phyloP scores from a whole-genome alignment of 2,113 vertebrate genomes.

The Chauna torquata region DNA sequence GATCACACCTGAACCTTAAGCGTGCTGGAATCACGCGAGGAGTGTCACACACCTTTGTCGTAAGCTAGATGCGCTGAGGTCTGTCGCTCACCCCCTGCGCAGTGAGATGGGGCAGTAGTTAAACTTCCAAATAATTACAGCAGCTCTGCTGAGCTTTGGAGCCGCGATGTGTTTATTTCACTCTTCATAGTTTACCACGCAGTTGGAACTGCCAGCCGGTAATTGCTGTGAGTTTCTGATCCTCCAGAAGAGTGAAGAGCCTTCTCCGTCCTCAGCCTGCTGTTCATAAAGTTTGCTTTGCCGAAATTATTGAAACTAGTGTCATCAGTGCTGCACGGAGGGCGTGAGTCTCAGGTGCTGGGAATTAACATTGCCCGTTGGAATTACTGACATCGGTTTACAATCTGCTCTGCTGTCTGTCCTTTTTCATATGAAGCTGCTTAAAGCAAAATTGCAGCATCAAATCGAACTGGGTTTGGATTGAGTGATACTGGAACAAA shows the following conservation, averaged over 20 bases:
- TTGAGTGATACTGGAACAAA: constrained; percentile 28
- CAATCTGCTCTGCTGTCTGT: background rate
- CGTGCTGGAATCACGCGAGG: background rate
- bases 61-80: fast-evolving
- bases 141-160: background rate
- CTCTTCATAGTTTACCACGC: background rate
- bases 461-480: background rate
- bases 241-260: constrained; percentile 1
- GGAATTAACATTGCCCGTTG: background rate
- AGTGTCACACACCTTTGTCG: fast-evolving
- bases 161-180: background rate
- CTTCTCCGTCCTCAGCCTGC: background rate
- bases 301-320: background rate
- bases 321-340: background rate
- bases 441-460: background rate
- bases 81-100: fast-evolving
- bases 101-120: background rate
- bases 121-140: background rate
- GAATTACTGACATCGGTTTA: background rate
- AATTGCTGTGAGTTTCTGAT: background rate
- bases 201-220: constrained; percentile 14
- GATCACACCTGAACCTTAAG: background rate
- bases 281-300: background rate
- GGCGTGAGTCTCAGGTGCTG: constrained; percentile 37
- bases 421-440: background rate